phyloP scores from a whole-genome alignment of 1,140 invertebrate genomes.

The Apis florea region DNA sequence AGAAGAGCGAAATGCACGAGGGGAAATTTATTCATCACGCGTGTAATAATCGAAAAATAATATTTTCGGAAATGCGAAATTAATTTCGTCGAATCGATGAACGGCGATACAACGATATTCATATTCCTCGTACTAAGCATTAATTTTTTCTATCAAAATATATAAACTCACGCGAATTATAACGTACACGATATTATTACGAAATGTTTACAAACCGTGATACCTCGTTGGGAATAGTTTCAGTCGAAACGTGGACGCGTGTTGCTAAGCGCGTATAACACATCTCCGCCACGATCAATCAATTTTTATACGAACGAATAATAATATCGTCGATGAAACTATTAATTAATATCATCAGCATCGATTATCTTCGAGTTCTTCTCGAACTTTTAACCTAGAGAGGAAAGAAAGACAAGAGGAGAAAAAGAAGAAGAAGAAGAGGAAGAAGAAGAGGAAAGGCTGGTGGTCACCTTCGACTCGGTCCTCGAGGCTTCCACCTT shows the following conservation, averaged over 20 bases:
- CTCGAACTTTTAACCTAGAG: neutral
- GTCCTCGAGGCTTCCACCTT: slow-evolving; percentile 27
- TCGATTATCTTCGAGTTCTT: neutral
- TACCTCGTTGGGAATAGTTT: neutral
- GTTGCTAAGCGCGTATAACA: neutral
- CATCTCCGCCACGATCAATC: no score
- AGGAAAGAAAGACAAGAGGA: no score
- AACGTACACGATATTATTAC: neutral
- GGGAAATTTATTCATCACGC: slow-evolving; percentile 57
- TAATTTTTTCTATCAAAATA: slow-evolving; percentile 16
- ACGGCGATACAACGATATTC: neutral
- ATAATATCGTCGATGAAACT: no score
- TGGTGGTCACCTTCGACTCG: slow-evolving; percentile 37
- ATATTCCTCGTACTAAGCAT: neutral
- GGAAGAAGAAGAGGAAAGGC: neutral
- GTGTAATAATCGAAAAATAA: slow-evolving; percentile 59
- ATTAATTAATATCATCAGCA: no score
- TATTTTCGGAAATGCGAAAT: slow-evolving; percentile 51
- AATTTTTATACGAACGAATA: no score
- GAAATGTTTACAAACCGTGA: neutral
- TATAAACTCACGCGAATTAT: neutral
- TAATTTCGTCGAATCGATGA: slow-evolving; percentile 36
- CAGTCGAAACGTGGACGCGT: neutral
- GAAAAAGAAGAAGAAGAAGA: neutral
- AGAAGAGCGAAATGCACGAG: slow-evolving; percentile 43